A percentile compares a stretch with the other conserved stretches of the same genome.
Conservation (phyloP, 2,797 vertebrate genomes). For the Pempheris klunzingeri region DNA sequence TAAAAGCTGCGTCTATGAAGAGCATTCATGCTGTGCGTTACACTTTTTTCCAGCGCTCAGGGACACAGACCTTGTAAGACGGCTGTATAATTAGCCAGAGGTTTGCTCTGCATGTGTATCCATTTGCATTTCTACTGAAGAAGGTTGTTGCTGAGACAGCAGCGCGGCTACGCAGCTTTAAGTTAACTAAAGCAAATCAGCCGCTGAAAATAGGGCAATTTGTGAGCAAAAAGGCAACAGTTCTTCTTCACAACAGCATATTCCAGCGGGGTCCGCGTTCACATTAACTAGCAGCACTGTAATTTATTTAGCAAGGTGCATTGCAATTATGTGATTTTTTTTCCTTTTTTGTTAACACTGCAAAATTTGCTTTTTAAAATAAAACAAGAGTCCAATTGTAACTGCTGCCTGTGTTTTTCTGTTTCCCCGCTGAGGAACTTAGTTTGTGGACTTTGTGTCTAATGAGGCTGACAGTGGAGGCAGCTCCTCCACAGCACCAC, state of each 20-base stretch:
- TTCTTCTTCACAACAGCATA: constrained; percentile 70
- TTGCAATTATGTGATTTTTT: constrained; percentile 75
- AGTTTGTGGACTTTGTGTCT: constrained; percentile 50
- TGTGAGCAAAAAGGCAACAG: constrained; percentile 87
- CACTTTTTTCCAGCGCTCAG: constrained; percentile 76
- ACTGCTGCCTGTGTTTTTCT: constrained; percentile 52
- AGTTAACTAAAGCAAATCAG: constrained; percentile 79
- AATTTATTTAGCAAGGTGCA: constrained; percentile 77
- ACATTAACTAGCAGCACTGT: constrained; percentile 73
- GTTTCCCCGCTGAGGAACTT: constrained; percentile 59
- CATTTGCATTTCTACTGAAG: constrained; percentile 86
- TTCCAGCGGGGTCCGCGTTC: constrained; percentile 75
- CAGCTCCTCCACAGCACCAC: constrained; percentile 68
- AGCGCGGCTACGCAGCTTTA: constrained; percentile 72
- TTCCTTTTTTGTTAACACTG: constrained; percentile 78
- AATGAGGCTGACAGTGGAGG: constrained; percentile 33
- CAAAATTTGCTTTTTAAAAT: constrained; percentile 81
- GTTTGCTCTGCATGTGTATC: constrained; percentile 86
- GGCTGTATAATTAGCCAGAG: constrained; percentile 83
- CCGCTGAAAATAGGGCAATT: constrained; percentile 87
- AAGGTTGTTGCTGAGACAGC: constrained; percentile 85
- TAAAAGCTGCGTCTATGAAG: constrained; percentile 56
- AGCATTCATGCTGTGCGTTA: constrained; percentile 72
- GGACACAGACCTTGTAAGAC: constrained; percentile 79
- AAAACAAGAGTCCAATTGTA: constrained; percentile 70